phyloP scores from a whole-genome alignment of 2,797 vertebrate species.

The Schizothorax lantsangensis region DNA sequence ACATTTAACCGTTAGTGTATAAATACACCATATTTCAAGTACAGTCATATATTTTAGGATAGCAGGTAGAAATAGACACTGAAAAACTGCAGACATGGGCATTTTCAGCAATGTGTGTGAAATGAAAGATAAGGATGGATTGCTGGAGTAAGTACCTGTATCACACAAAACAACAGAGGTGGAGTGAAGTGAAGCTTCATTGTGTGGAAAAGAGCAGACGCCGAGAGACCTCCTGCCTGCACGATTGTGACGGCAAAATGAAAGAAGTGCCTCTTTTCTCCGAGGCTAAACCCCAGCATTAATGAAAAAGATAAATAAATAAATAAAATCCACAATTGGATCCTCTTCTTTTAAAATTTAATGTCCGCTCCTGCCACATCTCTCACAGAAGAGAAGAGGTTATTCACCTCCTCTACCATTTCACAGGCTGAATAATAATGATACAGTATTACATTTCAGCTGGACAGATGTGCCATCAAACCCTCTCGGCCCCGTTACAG shows the following conservation, averaged over 20 bases:
- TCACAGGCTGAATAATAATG: conserved; percentile 60
- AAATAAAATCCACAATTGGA: conserved; percentile 73
- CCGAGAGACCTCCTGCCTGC: conserved; percentile 77
- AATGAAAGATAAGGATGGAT: conserved; percentile 39
- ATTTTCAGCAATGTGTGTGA: conserved; percentile 29
- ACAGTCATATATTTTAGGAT: conserved; percentile 9
- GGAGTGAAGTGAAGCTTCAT: conserved; percentile 75
- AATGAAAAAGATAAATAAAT: conserved; percentile 73
- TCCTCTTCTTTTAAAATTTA: conserved; percentile 81
- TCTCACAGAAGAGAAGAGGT: conserved; percentile 62
- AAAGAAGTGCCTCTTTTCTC: conserved; percentile 80
- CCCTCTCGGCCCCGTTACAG: neutral
- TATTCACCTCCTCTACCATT: conserved; percentile 65
- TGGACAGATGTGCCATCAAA: conserved; percentile 35
- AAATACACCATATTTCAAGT: neutral
- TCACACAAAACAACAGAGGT: conserved; percentile 38
- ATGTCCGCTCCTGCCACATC: conserved; percentile 81
- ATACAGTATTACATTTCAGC: conserved; percentile 41
- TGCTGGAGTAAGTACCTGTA: conserved; percentile 46
- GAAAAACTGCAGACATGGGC: conserved; percentile 23
- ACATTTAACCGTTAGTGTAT: neutral
- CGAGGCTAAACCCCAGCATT: conserved; percentile 79
- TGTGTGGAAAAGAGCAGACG: conserved; percentile 79
- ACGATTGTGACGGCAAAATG: conserved; percentile 75
- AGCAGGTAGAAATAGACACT: conserved; percentile 6